Percentiles rank a stretch among this genome's conserved stretches.
Conservation (phyloP, 2,888 invertebrate genomes). For the Erebia palarica region DNA sequence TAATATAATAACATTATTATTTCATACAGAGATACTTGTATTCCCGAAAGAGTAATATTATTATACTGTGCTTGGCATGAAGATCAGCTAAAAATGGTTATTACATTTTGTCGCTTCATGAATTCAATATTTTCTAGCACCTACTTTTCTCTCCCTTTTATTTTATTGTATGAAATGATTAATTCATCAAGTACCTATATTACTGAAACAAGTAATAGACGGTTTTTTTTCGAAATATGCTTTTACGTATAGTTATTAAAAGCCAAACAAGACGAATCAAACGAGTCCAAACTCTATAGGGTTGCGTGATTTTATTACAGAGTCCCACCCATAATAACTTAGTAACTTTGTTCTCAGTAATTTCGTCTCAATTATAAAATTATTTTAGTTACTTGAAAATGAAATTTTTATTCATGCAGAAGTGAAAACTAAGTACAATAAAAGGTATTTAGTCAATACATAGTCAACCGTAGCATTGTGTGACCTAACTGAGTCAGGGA, state of each 20-base stretch:
- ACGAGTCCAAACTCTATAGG: no score
- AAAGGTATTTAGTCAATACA: neutral
- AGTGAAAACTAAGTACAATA: neutral
- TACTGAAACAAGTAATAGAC: no score
- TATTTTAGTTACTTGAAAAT: no score
- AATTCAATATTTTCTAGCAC: conserved; percentile 11
- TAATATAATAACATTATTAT: conserved; percentile 8
- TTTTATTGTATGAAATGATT: neutral
- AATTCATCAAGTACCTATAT: no score
- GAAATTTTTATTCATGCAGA: neutral
- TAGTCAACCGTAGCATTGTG: conserved; percentile 1
- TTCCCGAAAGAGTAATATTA: neutral
- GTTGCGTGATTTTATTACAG: no score
- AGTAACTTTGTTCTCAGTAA: no score
- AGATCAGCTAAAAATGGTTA: neutral
- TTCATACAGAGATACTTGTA: conserved; percentile 3
- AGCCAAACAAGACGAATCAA: no score
- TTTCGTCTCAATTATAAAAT: no score
- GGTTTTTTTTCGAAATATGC: no score
- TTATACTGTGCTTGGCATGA: conserved; percentile 3
- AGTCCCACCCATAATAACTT: no score
- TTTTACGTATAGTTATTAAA: no score
- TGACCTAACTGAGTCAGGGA: conserved; percentile 20
- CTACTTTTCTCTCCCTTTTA: neutral
- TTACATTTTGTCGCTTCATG: conserved; percentile 12